Evolutionary conservation across 2,797 vertebrate species (phyloP), one percentile per base, ranked within the genome.

Genomic region (Buceros bicornis): DNA sequence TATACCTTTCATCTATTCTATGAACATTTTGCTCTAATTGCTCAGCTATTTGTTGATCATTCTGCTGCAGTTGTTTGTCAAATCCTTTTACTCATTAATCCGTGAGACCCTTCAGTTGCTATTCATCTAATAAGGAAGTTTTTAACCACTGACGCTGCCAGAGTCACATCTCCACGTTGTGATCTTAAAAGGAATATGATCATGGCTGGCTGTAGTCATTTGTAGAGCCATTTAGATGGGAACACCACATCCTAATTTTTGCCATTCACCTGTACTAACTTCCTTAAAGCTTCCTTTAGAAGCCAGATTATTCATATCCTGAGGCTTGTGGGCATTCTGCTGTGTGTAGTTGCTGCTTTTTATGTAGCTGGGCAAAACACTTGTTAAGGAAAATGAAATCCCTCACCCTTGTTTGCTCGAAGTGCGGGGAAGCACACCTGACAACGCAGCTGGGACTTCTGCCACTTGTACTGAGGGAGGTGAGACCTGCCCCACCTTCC

Each of bases 31-130:
- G 13, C 65, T 50, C 58, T 95, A 94, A 95, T 94, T 96, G 72
- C 80, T 86, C 61, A 74, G 85, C 69, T 74, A 74, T 96, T 96
- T 88, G 79, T 88, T 94, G 82, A 95, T 86, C 87, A 94, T 47
- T 25, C 53, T 83, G 47, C n/a, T 80, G 61, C 61, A 74, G 91
- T 53, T 60, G 8, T 87, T 93, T 91, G 65, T 95, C 87, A 90
- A 64, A 91, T 67, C 42, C 69, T 81, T 89, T 90, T 64, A 65
- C 33, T 45, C 79, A 88, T 95, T 95, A 90, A 93, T 93, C 94
- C 78, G 42, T n/a, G 76, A 88, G 87, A 91, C 45, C 85, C 80
- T 94, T 95, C 90, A 81, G 77, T 28, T 88, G 33, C 37, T 81
- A 73, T 93, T 88, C 72, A 88, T 71, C 72, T 86, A 72, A 88